These are phyloP conservation scores for Bagarius yarrelli DNA, from an alignment of 2,113 vertebrate species.

Conservation along the genomic window DNA sequence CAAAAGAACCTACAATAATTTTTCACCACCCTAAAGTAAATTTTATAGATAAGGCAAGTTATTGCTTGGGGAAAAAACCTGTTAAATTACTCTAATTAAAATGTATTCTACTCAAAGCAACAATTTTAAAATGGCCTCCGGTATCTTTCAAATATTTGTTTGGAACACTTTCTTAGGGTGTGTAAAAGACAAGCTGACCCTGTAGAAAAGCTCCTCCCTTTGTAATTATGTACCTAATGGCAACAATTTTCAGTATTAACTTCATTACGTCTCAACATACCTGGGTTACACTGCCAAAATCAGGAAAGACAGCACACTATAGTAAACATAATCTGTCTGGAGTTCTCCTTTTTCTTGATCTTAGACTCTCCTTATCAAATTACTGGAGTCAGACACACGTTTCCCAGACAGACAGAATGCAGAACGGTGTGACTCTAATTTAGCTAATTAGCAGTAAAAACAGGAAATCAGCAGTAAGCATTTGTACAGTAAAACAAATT, in stretches of 20 bases:
- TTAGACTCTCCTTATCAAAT: slow-evolving; percentile 28
- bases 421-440: slow-evolving; percentile 8
- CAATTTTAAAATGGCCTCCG: background rate
- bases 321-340: slow-evolving; percentile 10
- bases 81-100: background rate
- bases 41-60: background rate
- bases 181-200: slow-evolving; percentile 10
- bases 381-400: slow-evolving; percentile 6
- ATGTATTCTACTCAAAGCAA: slow-evolving; percentile 4
- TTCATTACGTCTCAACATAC: slow-evolving; percentile 62
- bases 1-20: background rate
- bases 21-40: background rate
- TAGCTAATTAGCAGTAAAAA: slow-evolving; percentile 1
- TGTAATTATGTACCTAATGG: slow-evolving; percentile 66
- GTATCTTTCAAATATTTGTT: background rate
- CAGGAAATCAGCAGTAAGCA: background rate
- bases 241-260: slow-evolving; percentile 67
- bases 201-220: slow-evolving; percentile 8
- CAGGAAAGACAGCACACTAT: slow-evolving; percentile 54
- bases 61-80: background rate
- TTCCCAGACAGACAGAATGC: slow-evolving; percentile 10
- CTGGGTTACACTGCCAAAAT: slow-evolving; percentile 67
- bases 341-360: slow-evolving; percentile 1
- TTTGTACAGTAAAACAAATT: background rate
- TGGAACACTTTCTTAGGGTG: background rate